These are phyloP conservation scores for Ferrisia virgata DNA, from an alignment of 2,888 invertebrate species.

Conservation along the genomic window DNA sequence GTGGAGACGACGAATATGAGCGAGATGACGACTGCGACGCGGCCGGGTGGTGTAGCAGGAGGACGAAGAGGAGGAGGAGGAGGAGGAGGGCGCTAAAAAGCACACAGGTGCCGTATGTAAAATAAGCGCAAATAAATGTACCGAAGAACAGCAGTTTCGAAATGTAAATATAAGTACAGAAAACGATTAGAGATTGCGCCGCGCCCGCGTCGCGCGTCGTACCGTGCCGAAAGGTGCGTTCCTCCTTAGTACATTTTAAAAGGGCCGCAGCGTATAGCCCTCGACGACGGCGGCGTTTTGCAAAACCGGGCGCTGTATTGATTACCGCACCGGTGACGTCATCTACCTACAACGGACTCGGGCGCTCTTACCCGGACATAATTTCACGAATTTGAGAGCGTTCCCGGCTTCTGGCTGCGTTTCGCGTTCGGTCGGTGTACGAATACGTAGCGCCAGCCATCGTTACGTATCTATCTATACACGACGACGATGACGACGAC, in stretches of 20 bases:
- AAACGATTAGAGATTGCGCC: slow-evolving; percentile 24
- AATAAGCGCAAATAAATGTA: slow-evolving; percentile 16
- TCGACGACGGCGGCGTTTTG: slow-evolving; percentile 34
- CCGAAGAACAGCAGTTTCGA: slow-evolving; percentile 20
- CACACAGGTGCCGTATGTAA: slow-evolving; percentile 30
- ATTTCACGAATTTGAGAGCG: slow-evolving; percentile 38
- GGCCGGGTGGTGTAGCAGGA: neutral
- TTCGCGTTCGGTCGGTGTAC: neutral
- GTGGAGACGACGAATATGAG: too few species aligned
- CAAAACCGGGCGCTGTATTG: slow-evolving; percentile 45
- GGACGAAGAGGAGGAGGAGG: neutral
- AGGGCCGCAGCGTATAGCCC: slow-evolving; percentile 42
- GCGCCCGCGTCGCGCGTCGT: neutral
- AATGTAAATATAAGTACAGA: slow-evolving; percentile 28
- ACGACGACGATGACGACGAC: neutral
- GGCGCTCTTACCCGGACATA: slow-evolving; percentile 43
- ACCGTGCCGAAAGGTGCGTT: neutral
- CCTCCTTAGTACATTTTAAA: slow-evolving; percentile 20
- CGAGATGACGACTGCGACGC: too few species aligned
- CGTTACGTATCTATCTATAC: too few species aligned
- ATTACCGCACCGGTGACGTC: slow-evolving; percentile 41
- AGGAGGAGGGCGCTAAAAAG: neutral
- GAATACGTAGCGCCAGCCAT: neutral
- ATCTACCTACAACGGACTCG: slow-evolving; percentile 23
- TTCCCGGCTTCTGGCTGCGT: neutral